phyloP scores from a whole-genome alignment of 2,113 vertebrate genomes.

The Xiphophorus hellerii region DNA sequence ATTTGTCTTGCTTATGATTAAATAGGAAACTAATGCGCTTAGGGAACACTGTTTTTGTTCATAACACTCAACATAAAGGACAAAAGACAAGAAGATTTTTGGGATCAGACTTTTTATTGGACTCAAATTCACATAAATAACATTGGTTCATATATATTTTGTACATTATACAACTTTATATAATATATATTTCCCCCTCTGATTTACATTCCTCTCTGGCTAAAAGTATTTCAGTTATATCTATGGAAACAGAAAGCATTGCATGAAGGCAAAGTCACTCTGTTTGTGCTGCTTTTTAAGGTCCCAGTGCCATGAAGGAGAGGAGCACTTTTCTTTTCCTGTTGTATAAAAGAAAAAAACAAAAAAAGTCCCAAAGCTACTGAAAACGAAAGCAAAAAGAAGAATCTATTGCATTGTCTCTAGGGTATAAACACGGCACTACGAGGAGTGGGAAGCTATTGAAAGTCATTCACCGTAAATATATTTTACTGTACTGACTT shows the following conservation, averaged over 20 bases:
- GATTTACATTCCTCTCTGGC: constrained; percentile 80
- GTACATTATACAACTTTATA: constrained; percentile 84
- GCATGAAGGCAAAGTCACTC: constrained; percentile 67
- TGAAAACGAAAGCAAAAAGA: constrained; percentile 68
- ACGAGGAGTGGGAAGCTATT: constrained; percentile 67
- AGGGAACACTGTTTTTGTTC: not conserved
- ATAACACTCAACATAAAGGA: not conserved
- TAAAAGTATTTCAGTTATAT: constrained; percentile 70
- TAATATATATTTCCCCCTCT: constrained; percentile 84
- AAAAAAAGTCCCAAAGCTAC: constrained; percentile 66
- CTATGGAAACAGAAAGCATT: constrained; percentile 74
- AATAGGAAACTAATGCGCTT: not conserved
- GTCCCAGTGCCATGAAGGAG: constrained; percentile 68
- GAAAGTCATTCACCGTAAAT: constrained; percentile 70
- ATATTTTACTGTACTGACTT: constrained; percentile 69
- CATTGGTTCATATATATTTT: constrained; percentile 81
- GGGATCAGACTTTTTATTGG: constrained; percentile 82
- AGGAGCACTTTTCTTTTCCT: constrained; percentile 67
- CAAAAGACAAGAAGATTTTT: constrained; percentile 51
- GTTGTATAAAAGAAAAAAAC: constrained; percentile 67
- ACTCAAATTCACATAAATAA: constrained; percentile 87
- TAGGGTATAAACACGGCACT: constrained; percentile 74
- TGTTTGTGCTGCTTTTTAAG: constrained; percentile 69
- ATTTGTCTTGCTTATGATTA: not conserved
- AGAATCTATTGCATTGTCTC: constrained; percentile 72